Evolutionary conservation across 2,113 vertebrate genomes (phyloP).

Genomic region (Podarcis muralis): DNA sequence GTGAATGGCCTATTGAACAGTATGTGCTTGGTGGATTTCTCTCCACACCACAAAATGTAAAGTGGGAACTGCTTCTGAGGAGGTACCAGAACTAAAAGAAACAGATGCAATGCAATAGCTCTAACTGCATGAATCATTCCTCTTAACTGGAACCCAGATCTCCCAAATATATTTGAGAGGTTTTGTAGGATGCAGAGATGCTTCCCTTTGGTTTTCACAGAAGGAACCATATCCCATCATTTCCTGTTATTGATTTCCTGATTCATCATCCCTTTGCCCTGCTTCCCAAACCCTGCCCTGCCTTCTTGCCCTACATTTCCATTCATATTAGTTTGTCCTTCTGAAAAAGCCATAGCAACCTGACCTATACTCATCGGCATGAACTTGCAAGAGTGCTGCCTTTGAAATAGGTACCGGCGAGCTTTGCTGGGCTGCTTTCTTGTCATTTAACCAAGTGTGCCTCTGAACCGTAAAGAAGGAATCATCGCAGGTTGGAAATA

Average conservation of each 20-base stretch:
- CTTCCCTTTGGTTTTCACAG: not conserved
- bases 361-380: not conserved
- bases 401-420: not conserved
- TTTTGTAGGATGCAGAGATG: not conserved
- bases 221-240: too few relatives aligned
- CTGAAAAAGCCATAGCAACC: not conserved
- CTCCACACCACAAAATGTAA: too few relatives aligned
- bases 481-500: not conserved
- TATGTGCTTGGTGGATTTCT: too few relatives aligned
- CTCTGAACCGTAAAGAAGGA: constrained; percentile 31
- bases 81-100: too few relatives aligned
- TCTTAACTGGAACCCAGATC: too few relatives aligned
- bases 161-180: not conserved
- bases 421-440: not conserved
- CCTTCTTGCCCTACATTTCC: not conserved
- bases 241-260: not conserved
- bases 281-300: not conserved
- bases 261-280: not conserved
- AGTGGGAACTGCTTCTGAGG: too few relatives aligned
- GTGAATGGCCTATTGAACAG: too few relatives aligned
- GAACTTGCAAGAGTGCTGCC: not conserved
- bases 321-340: not conserved
- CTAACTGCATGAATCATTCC: not conserved
- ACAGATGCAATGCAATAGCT: too few relatives aligned
- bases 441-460: not conserved